Percentiles rank a stretch among this genome's conserved stretches.
phyloP scores from a whole-genome alignment of 2,888 invertebrate species.

The Unio pictorum region DNA sequence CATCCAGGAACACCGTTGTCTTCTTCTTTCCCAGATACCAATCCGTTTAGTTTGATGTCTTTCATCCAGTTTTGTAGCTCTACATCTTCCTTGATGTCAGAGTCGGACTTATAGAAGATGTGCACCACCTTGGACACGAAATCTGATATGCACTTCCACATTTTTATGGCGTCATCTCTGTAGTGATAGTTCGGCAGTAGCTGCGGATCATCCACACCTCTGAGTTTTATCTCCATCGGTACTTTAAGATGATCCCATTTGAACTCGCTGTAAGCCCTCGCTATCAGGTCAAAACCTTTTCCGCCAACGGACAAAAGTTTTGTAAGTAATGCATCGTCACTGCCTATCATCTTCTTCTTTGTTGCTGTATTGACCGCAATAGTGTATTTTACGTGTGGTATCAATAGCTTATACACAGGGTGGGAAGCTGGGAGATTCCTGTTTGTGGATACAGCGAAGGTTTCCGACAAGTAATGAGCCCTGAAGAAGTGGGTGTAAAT shows the following conservation, averaged over 20 bases:
- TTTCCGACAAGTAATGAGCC: slow-evolving; percentile 29
- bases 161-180: slow-evolving; percentile 26
- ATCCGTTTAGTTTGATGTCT: slow-evolving; percentile 24
- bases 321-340: slow-evolving; percentile 23
- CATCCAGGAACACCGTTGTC: slow-evolving; percentile 25
- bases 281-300: slow-evolving; percentile 6
- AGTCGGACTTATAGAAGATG: slow-evolving; percentile 22
- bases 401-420: slow-evolving; percentile 29
- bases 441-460: slow-evolving; percentile 18
- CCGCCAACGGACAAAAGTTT: slow-evolving; percentile 23
- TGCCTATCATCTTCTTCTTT: slow-evolving; percentile 17
- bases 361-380: slow-evolving; percentile 26
- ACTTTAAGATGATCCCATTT: slow-evolving; percentile 16
- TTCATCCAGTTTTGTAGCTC: slow-evolving; percentile 24
- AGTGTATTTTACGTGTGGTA: slow-evolving; percentile 24
- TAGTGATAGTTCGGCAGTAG: slow-evolving; percentile 31
- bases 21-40: slow-evolving; percentile 12
- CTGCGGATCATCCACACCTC: slow-evolving; percentile 23
- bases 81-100: slow-evolving; percentile 16
- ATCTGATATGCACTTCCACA: slow-evolving; percentile 21
- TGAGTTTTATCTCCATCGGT: slow-evolving; percentile 12
- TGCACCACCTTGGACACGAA: slow-evolving; percentile 19
- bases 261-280: slow-evolving; percentile 19
- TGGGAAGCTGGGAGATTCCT: slow-evolving; percentile 30
- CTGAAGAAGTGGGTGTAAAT: slow-evolving; percentile 25